Percentiles rank a stretch among this genome's conserved stretches.
phyloP scores from a whole-genome alignment of 1,140 invertebrate species.

The Mamestra configurata region DNA sequence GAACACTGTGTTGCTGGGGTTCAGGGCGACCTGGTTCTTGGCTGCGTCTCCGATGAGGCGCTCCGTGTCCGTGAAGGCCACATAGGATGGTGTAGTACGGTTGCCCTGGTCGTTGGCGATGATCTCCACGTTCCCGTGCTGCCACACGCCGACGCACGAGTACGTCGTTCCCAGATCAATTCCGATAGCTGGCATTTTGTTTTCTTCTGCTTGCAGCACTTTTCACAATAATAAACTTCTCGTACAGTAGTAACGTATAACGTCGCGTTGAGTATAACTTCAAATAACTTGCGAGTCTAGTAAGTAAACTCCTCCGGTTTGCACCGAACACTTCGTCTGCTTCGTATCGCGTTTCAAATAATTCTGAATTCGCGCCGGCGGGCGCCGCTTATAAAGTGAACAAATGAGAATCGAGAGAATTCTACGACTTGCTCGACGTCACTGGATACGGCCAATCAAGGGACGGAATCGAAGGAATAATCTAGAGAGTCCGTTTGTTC shows the following conservation, averaged over 20 bases:
- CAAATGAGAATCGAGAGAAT: constrained; percentile 68
- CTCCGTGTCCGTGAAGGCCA: constrained; percentile 95
- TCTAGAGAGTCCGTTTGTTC: constrained; percentile 44
- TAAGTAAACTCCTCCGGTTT: constrained; percentile 66
- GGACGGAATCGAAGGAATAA: constrained; percentile 16
- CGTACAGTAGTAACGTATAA: not conserved
- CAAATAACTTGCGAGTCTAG: constrained; percentile 9
- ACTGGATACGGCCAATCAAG: constrained; percentile 57
- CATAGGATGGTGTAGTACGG: constrained; percentile 96
- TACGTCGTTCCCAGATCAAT: constrained; percentile 95
- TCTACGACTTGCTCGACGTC: constrained; percentile 58
- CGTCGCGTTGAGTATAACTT: constrained; percentile 23
- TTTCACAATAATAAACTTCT: not conserved
- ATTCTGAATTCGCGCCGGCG: constrained; percentile 73
- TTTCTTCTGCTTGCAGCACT: not conserved
- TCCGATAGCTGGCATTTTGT: constrained; percentile 90
- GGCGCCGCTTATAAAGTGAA: constrained; percentile 68
- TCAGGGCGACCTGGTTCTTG: constrained; percentile 90
- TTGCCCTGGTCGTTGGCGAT: constrained; percentile 98
- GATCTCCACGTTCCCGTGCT: constrained; percentile 97
- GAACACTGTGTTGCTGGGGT: constrained; percentile 88
- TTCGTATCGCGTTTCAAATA: constrained; percentile 76
- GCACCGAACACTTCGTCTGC: constrained; percentile 69
- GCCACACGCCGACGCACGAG: constrained; percentile 96
- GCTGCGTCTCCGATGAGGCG: constrained; percentile 92